phyloP scores from a whole-genome alignment of 2,797 vertebrate species.

The Notolepis coatsorum region DNA sequence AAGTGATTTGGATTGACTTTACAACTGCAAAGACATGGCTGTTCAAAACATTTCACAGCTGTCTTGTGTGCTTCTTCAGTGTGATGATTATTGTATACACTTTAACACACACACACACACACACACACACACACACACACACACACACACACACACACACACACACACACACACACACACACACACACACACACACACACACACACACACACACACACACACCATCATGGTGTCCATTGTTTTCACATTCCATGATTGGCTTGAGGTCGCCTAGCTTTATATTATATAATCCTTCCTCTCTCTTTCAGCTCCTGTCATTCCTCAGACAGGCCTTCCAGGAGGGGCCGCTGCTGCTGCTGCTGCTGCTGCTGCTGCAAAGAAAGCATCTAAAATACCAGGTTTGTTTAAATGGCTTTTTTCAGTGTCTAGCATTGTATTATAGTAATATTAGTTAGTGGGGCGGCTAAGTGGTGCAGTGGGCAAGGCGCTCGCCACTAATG shows the following conservation, averaged over 20 bases:
- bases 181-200: not conserved
- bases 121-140: constrained; percentile 6
- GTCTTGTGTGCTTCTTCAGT: no score
- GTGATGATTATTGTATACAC: no score
- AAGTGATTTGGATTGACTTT: no score
- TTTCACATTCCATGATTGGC: not conserved
- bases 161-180: constrained; percentile 2
- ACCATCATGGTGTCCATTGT: not conserved
- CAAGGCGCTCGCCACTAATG: no score
- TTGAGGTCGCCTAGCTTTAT: not conserved
- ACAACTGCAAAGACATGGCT: no score
- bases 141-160: not conserved
- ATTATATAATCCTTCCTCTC: constrained; percentile 24
- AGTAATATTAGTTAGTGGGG: no score
- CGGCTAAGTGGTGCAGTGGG: no score
- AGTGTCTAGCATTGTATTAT: no score
- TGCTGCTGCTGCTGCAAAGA: constrained; percentile 66
- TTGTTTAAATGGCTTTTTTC: no score
- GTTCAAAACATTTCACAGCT: no score
- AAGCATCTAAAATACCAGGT: constrained; percentile 90
- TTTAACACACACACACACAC: constrained; percentile 1
- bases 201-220: not conserved
- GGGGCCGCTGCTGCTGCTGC: constrained; percentile 71
- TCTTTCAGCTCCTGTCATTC: constrained; percentile 84
- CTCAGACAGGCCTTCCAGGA: constrained; percentile 87